Percentiles rank a stretch among this genome's conserved stretches.
These are phyloP conservation scores for Morus bassanus DNA, from an alignment of 2,797 vertebrate species.

Conservation along the genomic window DNA sequence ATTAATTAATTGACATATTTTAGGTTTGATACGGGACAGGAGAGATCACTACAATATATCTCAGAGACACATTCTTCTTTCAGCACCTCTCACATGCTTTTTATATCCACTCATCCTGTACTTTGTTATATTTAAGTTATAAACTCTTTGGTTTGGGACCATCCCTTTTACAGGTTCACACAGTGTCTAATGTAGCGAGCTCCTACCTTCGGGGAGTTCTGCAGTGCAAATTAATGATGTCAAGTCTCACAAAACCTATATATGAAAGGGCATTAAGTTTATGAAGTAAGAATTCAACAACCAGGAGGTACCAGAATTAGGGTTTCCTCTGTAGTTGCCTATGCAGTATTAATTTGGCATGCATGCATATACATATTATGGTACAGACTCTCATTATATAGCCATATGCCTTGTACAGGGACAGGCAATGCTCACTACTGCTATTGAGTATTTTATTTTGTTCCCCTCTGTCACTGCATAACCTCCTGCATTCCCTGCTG, in stretches of 20 bases:
- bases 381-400: not conserved
- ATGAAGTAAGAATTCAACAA: not conserved
- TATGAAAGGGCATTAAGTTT: not conserved
- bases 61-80: not conserved
- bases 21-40: not conserved
- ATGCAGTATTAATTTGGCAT: not conserved
- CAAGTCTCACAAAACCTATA: not conserved
- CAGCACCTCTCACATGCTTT: not conserved
- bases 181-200: not conserved
- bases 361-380: fast-evolving
- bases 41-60: not conserved
- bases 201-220: not conserved
- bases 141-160: not conserved
- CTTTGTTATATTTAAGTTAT: not conserved
- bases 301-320: not conserved
- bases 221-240: not conserved
- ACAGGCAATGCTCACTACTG: not conserved
- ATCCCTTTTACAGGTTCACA: not conserved
- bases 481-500: not conserved
- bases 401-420: not conserved
- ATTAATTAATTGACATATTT: not conserved
- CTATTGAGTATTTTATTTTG: not conserved
- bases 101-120: not conserved
- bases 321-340: not conserved
- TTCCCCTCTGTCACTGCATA: not conserved